Evolutionary conservation across 2,797 vertebrate species (phyloP).

Genomic region (Florisuga fusca): DNA sequence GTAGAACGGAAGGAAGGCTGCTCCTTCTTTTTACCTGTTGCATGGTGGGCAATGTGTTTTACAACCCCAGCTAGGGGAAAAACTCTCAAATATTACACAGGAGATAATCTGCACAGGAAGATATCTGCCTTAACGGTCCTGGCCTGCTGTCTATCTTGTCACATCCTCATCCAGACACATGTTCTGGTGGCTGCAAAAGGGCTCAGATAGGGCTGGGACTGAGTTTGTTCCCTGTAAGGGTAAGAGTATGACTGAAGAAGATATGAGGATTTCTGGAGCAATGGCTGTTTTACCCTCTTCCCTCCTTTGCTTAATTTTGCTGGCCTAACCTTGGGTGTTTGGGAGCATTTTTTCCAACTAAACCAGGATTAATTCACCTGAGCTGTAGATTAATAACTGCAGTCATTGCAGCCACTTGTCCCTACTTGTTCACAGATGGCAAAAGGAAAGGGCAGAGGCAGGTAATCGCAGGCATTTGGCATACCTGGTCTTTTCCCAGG

Average conservation of each 20-base stretch:
- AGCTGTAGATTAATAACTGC: not conserved
- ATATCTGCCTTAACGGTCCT: not conserved
- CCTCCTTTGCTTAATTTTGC: not conserved
- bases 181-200: not conserved
- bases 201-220: not conserved
- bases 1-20: not conserved
- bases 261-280: not conserved
- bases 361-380: constrained; percentile 10
- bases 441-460: constrained; percentile 35
- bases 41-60: not conserved
- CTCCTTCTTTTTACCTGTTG: not conserved
- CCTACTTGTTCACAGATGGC: constrained; percentile 34
- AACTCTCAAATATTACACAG: not conserved
- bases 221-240: not conserved
- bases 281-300: not conserved
- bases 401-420: not conserved
- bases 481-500: constrained; percentile 30
- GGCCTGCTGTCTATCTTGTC: not conserved
- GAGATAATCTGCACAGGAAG: not conserved
- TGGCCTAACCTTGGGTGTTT: not conserved
- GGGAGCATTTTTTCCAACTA: not conserved
- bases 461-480: constrained; percentile 38
- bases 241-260: not conserved
- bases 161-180: not conserved
- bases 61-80: not conserved